Base-by-base conservation (phyloP, 1,140 invertebrate species). In the Polypedilum vanderplanki region DNA sequence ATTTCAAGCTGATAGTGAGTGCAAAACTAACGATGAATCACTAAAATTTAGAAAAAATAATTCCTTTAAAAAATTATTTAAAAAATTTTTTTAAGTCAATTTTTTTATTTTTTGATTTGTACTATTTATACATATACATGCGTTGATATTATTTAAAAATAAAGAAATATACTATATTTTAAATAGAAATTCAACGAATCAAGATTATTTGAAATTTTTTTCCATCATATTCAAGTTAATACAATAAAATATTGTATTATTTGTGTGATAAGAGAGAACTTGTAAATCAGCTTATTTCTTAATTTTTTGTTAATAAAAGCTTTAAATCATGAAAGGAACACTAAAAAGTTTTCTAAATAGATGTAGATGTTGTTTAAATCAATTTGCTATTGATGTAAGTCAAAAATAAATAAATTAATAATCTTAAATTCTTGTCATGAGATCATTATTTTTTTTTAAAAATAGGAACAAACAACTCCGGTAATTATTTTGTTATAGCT, bases 61-160 rank as follows among this genome's bases (percentile, higher is more conserved):
- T 70, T 70, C 65, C 20, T 70, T 70, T 70, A 70, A 70, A 22
- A 70, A 70, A 70, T 70, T 70, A 70, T 70, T 70, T 22, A 70
- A 70, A 22, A 70, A 70, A 18, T 18, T 70, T 70, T 70, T 70
- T 22, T 70, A 70, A 70, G 24, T 33, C 24, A 33, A 33, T 33
- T 33, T 33, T 33, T 33, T 33, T 33, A 33, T 33, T 33, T 33
- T 33, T 33, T 5, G 24, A 33, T 33, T 33, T 33, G 24, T 33
- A 33, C 24, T 33, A 33, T 5, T 33, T 33, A 33, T 33, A 3
- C 5, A 33, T 33, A 33, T 5, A 33, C 1, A 33, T 33, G 24
- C 24, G 24, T 33, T 33, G 24, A 33, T 33, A 33, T 33, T 33
- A 33, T 33, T 33, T 33, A 33, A 33, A 3, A 33, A 3, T 33